These are phyloP conservation scores for Bedellia somnulentella DNA, from an alignment of 2,888 invertebrate genomes.

Conservation along the genomic window DNA sequence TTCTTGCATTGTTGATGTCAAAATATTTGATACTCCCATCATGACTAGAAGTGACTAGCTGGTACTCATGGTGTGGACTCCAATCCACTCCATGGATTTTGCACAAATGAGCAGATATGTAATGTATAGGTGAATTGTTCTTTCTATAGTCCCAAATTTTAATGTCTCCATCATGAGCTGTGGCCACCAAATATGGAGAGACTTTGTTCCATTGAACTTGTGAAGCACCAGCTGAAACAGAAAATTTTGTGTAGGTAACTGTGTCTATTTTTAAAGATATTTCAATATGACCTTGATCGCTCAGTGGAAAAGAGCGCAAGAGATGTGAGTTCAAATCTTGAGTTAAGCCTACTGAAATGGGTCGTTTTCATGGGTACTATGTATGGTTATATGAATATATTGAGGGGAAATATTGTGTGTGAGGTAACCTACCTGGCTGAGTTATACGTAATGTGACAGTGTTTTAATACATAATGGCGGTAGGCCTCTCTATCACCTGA, in stretches of 20 bases:
- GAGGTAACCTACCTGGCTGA: no score
- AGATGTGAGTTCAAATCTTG: no score
- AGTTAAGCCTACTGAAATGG: no score
- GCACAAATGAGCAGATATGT: slow-evolving; percentile 87
- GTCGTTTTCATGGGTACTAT: no score
- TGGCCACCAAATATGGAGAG: slow-evolving; percentile 81
- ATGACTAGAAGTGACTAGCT: slow-evolving; percentile 89
- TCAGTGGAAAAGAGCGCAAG: no score
- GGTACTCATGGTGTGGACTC: slow-evolving; percentile 84
- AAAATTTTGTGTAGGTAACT: slow-evolving; percentile 2
- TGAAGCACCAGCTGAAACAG: slow-evolving; percentile 76
- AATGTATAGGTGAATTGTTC: slow-evolving; percentile 82
- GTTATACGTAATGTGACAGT: no score
- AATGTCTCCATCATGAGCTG: slow-evolving; percentile 94
- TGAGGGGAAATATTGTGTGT: no score
- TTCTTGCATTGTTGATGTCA: slow-evolving; percentile 82
- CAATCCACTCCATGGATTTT: slow-evolving; percentile 94
- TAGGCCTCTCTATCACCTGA: no score
- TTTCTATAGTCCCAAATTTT: slow-evolving; percentile 95
- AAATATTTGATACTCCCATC: slow-evolving; percentile 95
- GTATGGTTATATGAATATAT: no score
- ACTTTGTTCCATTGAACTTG: slow-evolving; percentile 94
- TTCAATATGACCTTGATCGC: no score
- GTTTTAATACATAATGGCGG: no score
- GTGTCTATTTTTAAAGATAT: no score